Conservation (phyloP, 2,888 invertebrate genomes). For the Aethes cnicana region DNA sequence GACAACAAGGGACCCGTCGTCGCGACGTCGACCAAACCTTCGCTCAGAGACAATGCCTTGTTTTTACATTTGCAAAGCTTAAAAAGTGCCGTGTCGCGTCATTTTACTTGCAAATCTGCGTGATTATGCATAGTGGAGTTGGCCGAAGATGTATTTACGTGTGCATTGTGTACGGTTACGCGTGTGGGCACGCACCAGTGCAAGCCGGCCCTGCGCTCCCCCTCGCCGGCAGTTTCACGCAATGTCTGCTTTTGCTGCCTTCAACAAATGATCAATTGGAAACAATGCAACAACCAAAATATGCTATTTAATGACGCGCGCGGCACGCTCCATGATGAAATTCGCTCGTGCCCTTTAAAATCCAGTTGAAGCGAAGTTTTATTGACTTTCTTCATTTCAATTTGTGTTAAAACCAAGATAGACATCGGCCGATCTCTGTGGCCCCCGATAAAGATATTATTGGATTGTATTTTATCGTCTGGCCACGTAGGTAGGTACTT, state of each 20-base stretch:
- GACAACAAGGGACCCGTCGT: conserved; percentile 43
- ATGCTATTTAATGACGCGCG: conserved; percentile 1
- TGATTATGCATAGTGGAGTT: conserved; percentile 73
- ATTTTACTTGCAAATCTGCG: conserved; percentile 77
- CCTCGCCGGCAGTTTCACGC: conserved; percentile 51
- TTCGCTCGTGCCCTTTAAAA: conserved; percentile 38
- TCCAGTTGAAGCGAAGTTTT: conserved; percentile 14
- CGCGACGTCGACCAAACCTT: conserved; percentile 42
- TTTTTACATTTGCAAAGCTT: conserved; percentile 69
- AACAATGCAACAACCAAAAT: conserved; percentile 41
- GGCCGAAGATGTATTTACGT: conserved; percentile 70
- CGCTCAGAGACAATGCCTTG: conserved; percentile 58
- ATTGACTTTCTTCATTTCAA: conserved; percentile 23
- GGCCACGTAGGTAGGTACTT: conserved; percentile 47
- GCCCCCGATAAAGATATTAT: conserved; percentile 47
- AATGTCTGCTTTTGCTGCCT: conserved; percentile 43
- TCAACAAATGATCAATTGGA: conserved; percentile 57
- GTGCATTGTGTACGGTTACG: conserved; percentile 66
- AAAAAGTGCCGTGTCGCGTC: conserved; percentile 68
- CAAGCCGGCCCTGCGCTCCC: conserved; percentile 41
- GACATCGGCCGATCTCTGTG: conserved; percentile 17
- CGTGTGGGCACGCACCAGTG: conserved; percentile 64
- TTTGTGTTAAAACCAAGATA: conserved; percentile 22
- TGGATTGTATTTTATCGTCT: conserved; percentile 55
- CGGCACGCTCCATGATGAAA: conserved; percentile 35